Evolutionary conservation across 2,888 invertebrate genomes (phyloP).

Genomic region (Mylabris sibirica): DNA sequence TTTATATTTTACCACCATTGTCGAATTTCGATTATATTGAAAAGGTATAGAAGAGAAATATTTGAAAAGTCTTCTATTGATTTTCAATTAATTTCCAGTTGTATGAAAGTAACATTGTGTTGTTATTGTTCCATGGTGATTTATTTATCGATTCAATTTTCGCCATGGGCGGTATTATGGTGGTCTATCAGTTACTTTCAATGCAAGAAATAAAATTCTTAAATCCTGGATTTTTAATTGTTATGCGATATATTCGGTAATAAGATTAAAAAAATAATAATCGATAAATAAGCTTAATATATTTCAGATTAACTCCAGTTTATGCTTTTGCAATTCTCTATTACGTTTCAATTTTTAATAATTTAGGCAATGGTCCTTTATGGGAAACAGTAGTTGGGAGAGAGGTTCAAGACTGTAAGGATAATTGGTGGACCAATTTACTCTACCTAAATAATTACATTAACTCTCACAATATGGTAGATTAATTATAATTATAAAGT

Average conservation of each 20-base stretch:
- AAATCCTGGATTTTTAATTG: constrained; percentile 62
- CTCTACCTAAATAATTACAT: constrained; percentile 70
- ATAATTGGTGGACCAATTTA: constrained; percentile 71
- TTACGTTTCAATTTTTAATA: constrained; percentile 64
- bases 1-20: neutral
- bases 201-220: constrained; percentile 54
- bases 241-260: constrained; percentile 68
- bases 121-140: constrained; percentile 66
- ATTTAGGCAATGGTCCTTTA: constrained; percentile 67
- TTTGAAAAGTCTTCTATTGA: neutral
- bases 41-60: neutral
- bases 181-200: constrained; percentile 59
- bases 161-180: constrained; percentile 66
- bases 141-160: constrained; percentile 70
- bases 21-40: neutral
- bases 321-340: constrained; percentile 67
- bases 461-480: constrained; percentile 66
- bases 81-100: neutral
- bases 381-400: constrained; percentile 65
- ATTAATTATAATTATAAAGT: constrained; percentile 34
- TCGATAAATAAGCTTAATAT: neutral
- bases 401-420: constrained; percentile 64
- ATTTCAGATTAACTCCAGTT: constrained; percentile 58
- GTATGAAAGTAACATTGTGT: neutral
- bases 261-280: constrained; percentile 15